Percentiles rank a stretch among this genome's conserved stretches.
Evolutionary conservation across 2,113 vertebrate genomes (phyloP).

Genomic region (Regulus satrapa): DNA sequence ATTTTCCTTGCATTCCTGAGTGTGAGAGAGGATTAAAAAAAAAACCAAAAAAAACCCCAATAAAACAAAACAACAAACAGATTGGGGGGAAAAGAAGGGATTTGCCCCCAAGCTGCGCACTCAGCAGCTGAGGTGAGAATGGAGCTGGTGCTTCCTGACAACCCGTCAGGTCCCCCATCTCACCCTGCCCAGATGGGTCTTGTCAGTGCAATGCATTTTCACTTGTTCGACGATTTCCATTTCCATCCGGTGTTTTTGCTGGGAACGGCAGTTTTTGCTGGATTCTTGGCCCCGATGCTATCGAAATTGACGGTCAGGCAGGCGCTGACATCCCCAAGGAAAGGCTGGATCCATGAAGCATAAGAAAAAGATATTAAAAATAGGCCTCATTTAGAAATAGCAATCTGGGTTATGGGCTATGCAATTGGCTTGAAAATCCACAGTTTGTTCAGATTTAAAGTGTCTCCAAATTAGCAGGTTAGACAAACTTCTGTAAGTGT

Average conservation of each 20-base stretch:
- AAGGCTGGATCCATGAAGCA: not conserved
- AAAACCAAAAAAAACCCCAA: no score
- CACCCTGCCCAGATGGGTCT: conserved; percentile 23
- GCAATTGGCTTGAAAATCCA: not conserved
- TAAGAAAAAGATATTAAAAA: not conserved
- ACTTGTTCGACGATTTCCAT: not conserved
- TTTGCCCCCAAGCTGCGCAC: not conserved
- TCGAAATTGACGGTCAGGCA: not conserved
- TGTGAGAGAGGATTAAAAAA: not conserved
- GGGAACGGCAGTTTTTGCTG: not conserved
- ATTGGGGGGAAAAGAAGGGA: not conserved
- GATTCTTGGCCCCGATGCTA: not conserved
- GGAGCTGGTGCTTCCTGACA: not conserved
- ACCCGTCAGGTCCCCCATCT: not conserved
- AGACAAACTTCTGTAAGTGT: not conserved
- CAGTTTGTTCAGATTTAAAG: not conserved
- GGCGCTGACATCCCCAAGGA: not conserved
- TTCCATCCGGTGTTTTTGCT: not conserved
- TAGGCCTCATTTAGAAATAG: not conserved
- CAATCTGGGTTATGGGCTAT: not conserved
- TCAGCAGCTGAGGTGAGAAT: not conserved
- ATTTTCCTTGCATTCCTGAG: not conserved
- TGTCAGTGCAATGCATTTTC: not conserved
- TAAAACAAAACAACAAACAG: no score
- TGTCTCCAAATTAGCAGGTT: not conserved